Base-by-base conservation (phyloP, 2,797 vertebrate species). In the Crocodylus rhombifer region DNA sequence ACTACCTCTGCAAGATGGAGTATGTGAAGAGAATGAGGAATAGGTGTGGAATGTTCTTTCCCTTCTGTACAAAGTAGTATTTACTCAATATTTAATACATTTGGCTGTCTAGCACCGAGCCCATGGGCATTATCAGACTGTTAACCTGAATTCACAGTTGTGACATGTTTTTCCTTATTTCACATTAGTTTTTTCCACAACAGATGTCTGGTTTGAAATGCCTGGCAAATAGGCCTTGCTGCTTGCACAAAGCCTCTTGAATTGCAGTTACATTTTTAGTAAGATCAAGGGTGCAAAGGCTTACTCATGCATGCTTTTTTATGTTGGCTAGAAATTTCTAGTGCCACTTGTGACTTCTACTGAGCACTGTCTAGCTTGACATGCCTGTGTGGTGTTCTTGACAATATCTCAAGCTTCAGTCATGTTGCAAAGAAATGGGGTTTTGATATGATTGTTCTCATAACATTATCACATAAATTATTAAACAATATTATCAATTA, bases 51-150 rank as follows among this genome's bases (percentile, higher is more conserved):
- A 10, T 30, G 30, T 65, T 56, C 33, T 65, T 14, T 7, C 55
- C 28, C 23, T 5, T 82, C 56, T 26, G 64, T 74, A 89, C 28
- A 30, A 60, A n/a, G 4, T 5, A 82, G 3, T 1, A 9, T 9
- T 1, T 57, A 4, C 21, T 61, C 61, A 76, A 33, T 13, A 12
- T 91, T 93, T 92, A 75, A 60, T 10, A 78, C 12, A 51, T 1
- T 1, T 1, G n/a, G 8, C 1, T 69, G 2, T 1, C 1, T 4
- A 69, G 62, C 14, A 75, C 42, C 51, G 16, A 81, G 14, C 25
- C 26, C 18, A 18, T 21, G 26, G 36, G 75, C 25, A 30, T 69
- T 42, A 77, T 73, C 28, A 65, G 6, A 8, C 2, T 76, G 2
- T 28, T 20, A 56, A 61, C 2, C 10, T 56, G 26, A 71, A 14